Evolutionary conservation across 2,797 vertebrate species (phyloP).

Genomic region (Urophycis tenuis): DNA sequence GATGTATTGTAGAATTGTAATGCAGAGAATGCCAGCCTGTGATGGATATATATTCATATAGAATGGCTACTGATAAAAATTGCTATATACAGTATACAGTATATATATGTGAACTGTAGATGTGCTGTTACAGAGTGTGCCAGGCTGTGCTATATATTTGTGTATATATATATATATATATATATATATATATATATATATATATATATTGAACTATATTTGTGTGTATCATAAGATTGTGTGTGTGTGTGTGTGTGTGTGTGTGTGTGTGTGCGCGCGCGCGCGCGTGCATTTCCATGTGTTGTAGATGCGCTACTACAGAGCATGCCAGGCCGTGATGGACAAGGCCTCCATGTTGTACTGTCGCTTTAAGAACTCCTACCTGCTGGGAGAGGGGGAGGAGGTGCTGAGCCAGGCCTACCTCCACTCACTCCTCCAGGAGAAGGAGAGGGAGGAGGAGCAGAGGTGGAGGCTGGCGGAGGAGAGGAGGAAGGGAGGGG

Average conservation of each 20-base stretch:
- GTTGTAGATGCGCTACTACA: conserved; percentile 82
- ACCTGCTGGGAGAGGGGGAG: conserved; percentile 85
- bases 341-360: conserved; percentile 96
- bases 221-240: too few relatives aligned
- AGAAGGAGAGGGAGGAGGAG: conserved; percentile 64
- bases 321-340: conserved; percentile 86
- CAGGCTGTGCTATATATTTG: conserved; percentile 87
- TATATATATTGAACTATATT: too few relatives aligned
- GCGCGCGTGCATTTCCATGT: too few relatives aligned
- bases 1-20: neutral
- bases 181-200: too few relatives aligned
- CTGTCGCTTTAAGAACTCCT: conserved; percentile 93
- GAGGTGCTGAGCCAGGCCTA: conserved; percentile 84
- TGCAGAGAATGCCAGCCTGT: too few relatives aligned
- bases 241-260: too few relatives aligned
- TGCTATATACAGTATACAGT: neutral
- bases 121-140: conserved; percentile 83
- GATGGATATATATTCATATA: neutral
- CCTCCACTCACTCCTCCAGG: conserved; percentile 78
- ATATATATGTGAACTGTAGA: conserved; percentile 58
- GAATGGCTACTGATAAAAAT: neutral
- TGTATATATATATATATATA: too few relatives aligned
- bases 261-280: too few relatives aligned
- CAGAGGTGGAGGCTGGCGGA: conserved; percentile 29
- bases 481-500: conserved; percentile 44